These are phyloP conservation scores for Dastarcus helophoroides DNA, from an alignment of 2,888 invertebrate genomes.

Conservation along the genomic window DNA sequence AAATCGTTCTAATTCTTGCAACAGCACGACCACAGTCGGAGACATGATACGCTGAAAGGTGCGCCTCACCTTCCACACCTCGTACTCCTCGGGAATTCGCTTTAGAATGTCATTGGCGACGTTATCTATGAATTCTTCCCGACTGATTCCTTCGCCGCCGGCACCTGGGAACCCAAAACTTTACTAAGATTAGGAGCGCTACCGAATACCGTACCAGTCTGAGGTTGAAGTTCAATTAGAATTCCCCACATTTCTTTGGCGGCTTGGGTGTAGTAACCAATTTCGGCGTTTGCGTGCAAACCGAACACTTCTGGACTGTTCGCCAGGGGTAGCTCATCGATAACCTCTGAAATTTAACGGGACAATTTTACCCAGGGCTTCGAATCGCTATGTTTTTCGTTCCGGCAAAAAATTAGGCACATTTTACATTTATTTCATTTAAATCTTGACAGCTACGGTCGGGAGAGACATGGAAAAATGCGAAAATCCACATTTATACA, in stretches of 20 bases:
- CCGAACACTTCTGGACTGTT: slow-evolving; percentile 89
- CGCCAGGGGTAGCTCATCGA: slow-evolving; percentile 69
- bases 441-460: too few relatives aligned
- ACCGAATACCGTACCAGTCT: slow-evolving; percentile 54
- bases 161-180: too few relatives aligned
- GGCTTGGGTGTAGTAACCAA: slow-evolving; percentile 83
- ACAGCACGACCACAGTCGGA: slow-evolving; percentile 74
- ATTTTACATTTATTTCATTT: too few relatives aligned
- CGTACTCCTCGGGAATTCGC: slow-evolving; percentile 66
- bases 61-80: slow-evolving; percentile 70
- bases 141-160: slow-evolving; percentile 58
- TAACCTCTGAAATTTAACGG: slow-evolving; percentile 48
- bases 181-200: slow-evolving; percentile 5
- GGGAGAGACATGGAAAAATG: too few relatives aligned
- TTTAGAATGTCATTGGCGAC: slow-evolving; percentile 67
- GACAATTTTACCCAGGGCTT: too few relatives aligned
- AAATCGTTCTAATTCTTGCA: slow-evolving; percentile 84
- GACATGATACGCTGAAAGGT: slow-evolving; percentile 68
- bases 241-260: slow-evolving; percentile 78
- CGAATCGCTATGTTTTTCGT: too few relatives aligned
- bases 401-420: too few relatives aligned
- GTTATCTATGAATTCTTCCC: slow-evolving; percentile 75
- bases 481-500: too few relatives aligned
- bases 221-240: slow-evolving; percentile 81
- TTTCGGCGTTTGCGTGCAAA: slow-evolving; percentile 89